Conservation (phyloP, 2,113 vertebrate species). For the Pionites leucogaster region DNA sequence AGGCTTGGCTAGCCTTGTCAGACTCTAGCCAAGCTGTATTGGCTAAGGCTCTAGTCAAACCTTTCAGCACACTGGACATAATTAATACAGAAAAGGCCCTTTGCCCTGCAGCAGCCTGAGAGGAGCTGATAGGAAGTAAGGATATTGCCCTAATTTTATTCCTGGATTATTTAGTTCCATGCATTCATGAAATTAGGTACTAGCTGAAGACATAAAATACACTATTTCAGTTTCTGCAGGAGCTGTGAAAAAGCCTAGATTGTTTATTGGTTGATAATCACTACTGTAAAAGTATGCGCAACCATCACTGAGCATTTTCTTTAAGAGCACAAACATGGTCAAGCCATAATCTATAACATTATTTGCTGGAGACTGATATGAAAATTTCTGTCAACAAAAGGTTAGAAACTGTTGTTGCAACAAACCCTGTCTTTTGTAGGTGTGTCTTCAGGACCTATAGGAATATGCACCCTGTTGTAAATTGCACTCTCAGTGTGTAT, state of each 20-base stretch:
- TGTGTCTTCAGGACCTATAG: not conserved
- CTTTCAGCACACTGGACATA: not conserved
- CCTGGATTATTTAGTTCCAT: not conserved
- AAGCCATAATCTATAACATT: not conserved
- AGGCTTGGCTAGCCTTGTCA: conserved; percentile 1
- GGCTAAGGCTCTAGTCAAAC: conserved; percentile 16
- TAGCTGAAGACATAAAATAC: not conserved
- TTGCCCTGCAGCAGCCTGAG: conserved; percentile 16
- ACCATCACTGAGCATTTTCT: not conserved
- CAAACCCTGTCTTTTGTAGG: not conserved
- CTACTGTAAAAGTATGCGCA: not conserved
- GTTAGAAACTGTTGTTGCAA: not conserved
- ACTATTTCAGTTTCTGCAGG: not conserved
- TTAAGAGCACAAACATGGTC: not conserved
- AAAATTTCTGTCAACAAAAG: not conserved
- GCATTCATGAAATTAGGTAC: not conserved
- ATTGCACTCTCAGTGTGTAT: not conserved
- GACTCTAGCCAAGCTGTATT: not conserved
- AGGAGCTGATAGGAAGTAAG: not conserved
- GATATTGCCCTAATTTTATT: not conserved
- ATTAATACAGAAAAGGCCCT: conserved; percentile 38
- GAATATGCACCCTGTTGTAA: not conserved
- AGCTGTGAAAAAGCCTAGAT: not conserved
- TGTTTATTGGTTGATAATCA: not conserved
- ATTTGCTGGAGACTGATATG: not conserved